A percentile compares a stretch with the other conserved stretches of the same genome.
Conservation (phyloP, 53 echinoderm and acorn worm genomes). For the Stichopus horrens region DNA sequence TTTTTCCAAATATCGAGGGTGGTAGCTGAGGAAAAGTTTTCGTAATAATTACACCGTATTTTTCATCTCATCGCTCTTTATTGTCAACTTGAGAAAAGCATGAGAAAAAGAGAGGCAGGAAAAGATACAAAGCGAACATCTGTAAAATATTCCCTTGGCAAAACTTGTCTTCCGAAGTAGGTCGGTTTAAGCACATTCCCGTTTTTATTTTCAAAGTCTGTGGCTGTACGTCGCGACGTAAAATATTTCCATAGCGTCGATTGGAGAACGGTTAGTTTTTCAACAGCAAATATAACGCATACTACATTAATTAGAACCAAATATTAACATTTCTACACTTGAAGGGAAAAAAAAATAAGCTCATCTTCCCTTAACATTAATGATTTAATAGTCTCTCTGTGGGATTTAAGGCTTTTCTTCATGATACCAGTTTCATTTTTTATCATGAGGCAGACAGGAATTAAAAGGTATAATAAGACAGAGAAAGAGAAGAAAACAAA, state of each 20-base stretch:
- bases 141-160: conserved; percentile 4
- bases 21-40: too few relatives aligned
- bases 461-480: neutral
- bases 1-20: too few relatives aligned
- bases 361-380: conserved; percentile 2
- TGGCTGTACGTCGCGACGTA: neutral
- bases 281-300: neutral
- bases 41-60: too few relatives aligned
- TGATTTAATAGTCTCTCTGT: conserved; percentile 10
- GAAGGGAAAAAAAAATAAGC: neutral
- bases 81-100: too few relatives aligned
- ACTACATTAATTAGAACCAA: conserved; percentile 3
- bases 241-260: neutral
- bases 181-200: conserved; percentile 9
- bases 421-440: neutral
- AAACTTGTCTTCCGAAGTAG: conserved; percentile 33
- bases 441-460: too few relatives aligned
- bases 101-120: too few relatives aligned
- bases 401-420: neutral
- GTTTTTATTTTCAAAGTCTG: neutral
- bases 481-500: neutral
- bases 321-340: neutral
- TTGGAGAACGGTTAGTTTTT: neutral
- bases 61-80: too few relatives aligned
- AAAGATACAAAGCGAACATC: too few relatives aligned